Conservation (phyloP, 2,888 invertebrate genomes). For the Mechanitis mazaeus region DNA sequence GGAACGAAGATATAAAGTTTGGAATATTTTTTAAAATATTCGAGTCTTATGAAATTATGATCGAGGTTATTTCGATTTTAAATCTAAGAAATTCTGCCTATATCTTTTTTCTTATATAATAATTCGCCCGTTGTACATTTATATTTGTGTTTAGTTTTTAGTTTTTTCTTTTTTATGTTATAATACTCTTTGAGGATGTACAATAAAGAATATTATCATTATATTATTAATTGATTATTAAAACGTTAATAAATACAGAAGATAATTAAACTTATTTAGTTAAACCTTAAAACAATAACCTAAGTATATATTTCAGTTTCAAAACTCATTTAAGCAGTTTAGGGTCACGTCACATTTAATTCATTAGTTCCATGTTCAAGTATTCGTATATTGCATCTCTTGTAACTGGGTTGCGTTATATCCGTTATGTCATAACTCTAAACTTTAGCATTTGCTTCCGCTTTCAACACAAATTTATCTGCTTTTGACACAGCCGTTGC, state of each 20-base stretch:
- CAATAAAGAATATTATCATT: too few relatives aligned
- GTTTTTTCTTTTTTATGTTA: too few relatives aligned
- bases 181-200: too few relatives aligned
- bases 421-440: slow-evolving; percentile 19
- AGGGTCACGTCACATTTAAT: neutral
- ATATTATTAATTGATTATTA: neutral
- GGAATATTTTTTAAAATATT: neutral
- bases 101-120: too few relatives aligned
- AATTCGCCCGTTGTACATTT: too few relatives aligned
- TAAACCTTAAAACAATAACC: too few relatives aligned
- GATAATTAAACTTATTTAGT: too few relatives aligned
- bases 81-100: neutral
- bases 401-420: slow-evolving; percentile 14
- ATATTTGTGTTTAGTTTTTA: too few relatives aligned
- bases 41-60: neutral
- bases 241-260: too few relatives aligned
- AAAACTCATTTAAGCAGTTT: neutral
- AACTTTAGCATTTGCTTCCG: slow-evolving; percentile 42
- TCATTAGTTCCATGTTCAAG: slow-evolving; percentile 3
- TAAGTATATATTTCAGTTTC: too few relatives aligned
- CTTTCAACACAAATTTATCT: slow-evolving; percentile 34
- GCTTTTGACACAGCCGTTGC: slow-evolving; percentile 13
- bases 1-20: neutral
- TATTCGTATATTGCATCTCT: slow-evolving; percentile 8
- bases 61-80: neutral